Evolutionary conservation across 2,113 vertebrate genomes (phyloP), one percentile per base, ranked within the genome.

Genomic region (Pelecanus crispus): DNA sequence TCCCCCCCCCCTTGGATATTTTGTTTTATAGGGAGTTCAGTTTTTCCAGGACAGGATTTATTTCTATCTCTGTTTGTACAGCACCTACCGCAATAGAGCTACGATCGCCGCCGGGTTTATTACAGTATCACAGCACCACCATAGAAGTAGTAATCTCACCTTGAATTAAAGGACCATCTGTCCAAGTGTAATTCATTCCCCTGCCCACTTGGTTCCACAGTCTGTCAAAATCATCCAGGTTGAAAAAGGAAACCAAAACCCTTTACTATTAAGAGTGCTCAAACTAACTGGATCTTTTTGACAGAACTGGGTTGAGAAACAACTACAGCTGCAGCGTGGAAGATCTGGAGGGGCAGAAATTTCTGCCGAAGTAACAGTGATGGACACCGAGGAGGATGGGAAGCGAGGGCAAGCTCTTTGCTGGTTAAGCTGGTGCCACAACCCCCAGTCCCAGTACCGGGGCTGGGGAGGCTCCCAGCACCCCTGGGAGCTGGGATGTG

Each of bases 141-240:
- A 12, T 1, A 82, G 86, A 79, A 91, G 87, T 78, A 96, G 87
- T 71, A 95, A 85, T 67, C 91, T 78, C 21, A 6, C 77, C 0
- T 2, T 45, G 93, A 88, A 90, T 66, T 50, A n/a, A 26, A 29
- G 88, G 85, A 93, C 93, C 95, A 96, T 96, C 96, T 97, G 95
- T 68, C 84, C 94, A 82, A 95, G 78, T 85, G 78, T 42, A 80
- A 95, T 53, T 79, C 92, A 25, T 28, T 95, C 78, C 71, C 29
- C 85, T 90, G 94, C 95, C 95, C 92, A 96, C 95, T 96, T 81
- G 32, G 90, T 80, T 92, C 93, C 61, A 72, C 95, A 87, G 95
- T 96, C 95, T 96, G 94, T 96, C 93, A 96, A 73, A 95, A 91
- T 20, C 86, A 92, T 40, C 77, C 96, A 95, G 94, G 81, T 22